A percentile compares a stretch with the other conserved stretches of the same genome.
phyloP scores from a whole-genome alignment of 2,113 vertebrate genomes.

The Orthochromis indermauri region DNA sequence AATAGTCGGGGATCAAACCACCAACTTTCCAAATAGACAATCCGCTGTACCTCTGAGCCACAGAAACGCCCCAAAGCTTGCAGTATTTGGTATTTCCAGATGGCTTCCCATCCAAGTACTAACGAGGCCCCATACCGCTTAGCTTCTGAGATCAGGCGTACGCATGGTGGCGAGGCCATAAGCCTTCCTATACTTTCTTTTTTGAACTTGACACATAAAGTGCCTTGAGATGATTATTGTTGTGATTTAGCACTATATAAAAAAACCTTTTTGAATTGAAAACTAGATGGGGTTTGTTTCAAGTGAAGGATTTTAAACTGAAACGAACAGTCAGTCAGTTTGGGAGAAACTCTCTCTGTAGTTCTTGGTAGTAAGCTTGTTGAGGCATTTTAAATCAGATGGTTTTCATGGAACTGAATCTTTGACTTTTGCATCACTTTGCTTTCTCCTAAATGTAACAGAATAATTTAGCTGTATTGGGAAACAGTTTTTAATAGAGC shows the following conservation, averaged over 20 bases:
- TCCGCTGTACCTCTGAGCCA: background rate
- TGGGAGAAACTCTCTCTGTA: background rate
- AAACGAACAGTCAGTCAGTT: background rate
- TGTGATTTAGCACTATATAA: background rate
- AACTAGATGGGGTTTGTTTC: background rate
- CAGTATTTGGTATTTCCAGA: background rate
- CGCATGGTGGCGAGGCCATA: background rate
- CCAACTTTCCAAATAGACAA: background rate
- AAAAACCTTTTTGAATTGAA: background rate
- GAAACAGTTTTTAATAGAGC: background rate
- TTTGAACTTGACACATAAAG: background rate
- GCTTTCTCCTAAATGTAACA: background rate
- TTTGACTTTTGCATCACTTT: background rate
- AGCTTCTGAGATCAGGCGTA: background rate
- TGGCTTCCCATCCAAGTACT: background rate
- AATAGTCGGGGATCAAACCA: background rate
- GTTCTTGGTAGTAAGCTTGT: background rate
- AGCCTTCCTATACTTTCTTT: background rate
- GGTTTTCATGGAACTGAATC: background rate
- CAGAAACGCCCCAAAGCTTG: background rate
- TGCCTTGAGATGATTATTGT: background rate
- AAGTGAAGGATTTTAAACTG: background rate
- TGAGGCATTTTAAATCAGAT: background rate
- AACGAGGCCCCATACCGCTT: background rate
- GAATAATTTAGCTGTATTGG: background rate